These are phyloP conservation scores for Patagioenas fasciata DNA, from an alignment of 2,113 vertebrate genomes.

Conservation along the genomic window DNA sequence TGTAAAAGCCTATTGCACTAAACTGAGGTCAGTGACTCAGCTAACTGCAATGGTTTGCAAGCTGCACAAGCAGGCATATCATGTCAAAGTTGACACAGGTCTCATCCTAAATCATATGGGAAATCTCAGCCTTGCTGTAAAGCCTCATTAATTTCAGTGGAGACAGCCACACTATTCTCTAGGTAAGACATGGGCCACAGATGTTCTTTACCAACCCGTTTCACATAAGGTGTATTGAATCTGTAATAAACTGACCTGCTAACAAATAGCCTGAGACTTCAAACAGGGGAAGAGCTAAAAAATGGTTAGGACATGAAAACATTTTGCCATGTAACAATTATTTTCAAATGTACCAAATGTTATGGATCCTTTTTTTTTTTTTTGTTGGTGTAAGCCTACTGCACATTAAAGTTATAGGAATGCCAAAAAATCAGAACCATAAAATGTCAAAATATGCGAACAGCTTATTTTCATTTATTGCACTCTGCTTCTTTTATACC, in stretches of 20 bases:
- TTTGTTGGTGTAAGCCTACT: not conserved
- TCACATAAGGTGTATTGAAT: not conserved
- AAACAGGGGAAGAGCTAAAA: not conserved
- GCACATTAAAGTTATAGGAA: not conserved
- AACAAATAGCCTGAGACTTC: not conserved
- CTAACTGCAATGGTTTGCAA: not conserved
- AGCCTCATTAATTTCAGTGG: conserved; percentile 21
- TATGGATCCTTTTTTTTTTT: not conserved
- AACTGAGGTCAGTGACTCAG: not conserved
- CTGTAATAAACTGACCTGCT: not conserved
- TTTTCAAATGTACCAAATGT: not conserved
- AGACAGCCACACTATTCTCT: not conserved
- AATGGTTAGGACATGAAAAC: not conserved
- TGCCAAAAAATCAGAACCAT: not conserved
- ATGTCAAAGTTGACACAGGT: not conserved
- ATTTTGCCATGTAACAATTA: not conserved
- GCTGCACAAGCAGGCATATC: not conserved
- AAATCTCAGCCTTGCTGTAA: conserved; percentile 6
- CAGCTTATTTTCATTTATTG: conserved; percentile 40
- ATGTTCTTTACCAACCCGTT: not conserved
- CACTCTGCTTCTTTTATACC: not conserved
- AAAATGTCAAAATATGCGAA: not conserved
- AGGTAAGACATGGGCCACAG: not conserved
- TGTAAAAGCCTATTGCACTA: not conserved
- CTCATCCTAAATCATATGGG: not conserved